Percentiles rank a stretch among this genome's conserved stretches.
Conservation (phyloP, 1,140 invertebrate genomes). For the Battus philenor region DNA sequence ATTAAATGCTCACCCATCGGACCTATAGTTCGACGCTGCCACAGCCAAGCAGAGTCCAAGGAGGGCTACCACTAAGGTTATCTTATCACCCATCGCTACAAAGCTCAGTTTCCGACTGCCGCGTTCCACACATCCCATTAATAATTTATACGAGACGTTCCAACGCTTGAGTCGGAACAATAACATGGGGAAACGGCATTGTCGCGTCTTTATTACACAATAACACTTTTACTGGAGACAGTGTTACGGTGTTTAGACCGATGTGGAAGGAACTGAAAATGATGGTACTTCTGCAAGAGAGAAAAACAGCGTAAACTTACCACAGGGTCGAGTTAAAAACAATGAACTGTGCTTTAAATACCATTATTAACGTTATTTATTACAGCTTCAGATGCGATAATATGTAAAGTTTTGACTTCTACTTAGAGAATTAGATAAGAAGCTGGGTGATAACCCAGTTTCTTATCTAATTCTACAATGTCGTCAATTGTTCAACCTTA, state of each 20-base stretch:
- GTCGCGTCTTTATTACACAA: slow-evolving; percentile 35
- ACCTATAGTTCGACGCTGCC: slow-evolving; percentile 37
- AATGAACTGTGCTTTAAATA: no score
- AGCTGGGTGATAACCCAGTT: no score
- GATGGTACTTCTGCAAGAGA: no score
- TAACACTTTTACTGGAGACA: slow-evolving; percentile 25
- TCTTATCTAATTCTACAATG: no score
- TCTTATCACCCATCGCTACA: slow-evolving; percentile 37
- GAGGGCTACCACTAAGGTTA: slow-evolving; percentile 23
- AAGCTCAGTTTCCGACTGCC: slow-evolving; percentile 33
- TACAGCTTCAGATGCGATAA: no score
- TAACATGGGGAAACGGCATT: slow-evolving; percentile 61
- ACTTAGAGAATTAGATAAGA: no score
- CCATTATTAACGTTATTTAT: no score
- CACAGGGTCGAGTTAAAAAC: no score
- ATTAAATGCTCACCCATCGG: slow-evolving; percentile 61
- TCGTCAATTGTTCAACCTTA: no score
- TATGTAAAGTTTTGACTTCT: no score
- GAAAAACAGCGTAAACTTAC: no score
- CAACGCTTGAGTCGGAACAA: slow-evolving; percentile 52
- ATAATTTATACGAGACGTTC: slow-evolving; percentile 61
- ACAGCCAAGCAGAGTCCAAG: slow-evolving; percentile 20
- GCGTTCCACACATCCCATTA: slow-evolving; percentile 28
- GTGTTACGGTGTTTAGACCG: slow-evolving; percentile 28
- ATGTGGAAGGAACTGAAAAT: no score